phyloP scores from a whole-genome alignment of 2,888 invertebrate species.

The Pomacea canaliculata region DNA sequence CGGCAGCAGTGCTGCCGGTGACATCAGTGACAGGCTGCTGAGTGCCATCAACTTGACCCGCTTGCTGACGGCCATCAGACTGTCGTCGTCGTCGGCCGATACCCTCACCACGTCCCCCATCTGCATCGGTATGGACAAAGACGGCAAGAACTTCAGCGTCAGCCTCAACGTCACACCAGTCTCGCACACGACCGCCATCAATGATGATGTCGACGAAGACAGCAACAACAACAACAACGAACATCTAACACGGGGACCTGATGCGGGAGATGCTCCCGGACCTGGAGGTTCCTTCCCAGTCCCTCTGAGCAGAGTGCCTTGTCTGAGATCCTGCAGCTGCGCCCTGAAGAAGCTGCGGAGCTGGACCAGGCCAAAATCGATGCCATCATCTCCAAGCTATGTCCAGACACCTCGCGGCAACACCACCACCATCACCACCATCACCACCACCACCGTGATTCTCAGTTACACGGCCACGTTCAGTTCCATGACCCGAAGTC shows the following conservation, averaged over 20 bases:
- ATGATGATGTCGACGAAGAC: neutral
- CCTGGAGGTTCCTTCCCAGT: slow-evolving; percentile 16
- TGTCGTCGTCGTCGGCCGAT: slow-evolving; percentile 24
- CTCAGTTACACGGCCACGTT: neutral
- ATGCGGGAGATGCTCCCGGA: too few species aligned
- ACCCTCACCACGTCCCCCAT: slow-evolving; percentile 22
- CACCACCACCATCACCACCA: neutral
- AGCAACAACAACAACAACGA: neutral
- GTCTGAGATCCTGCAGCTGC: slow-evolving; percentile 15
- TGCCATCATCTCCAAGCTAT: slow-evolving; percentile 13
- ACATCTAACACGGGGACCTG: too few species aligned
- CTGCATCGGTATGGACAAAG: slow-evolving; percentile 10
- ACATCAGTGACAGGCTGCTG: slow-evolving; percentile 25
- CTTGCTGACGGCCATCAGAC: slow-evolving; percentile 18
- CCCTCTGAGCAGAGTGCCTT: slow-evolving; percentile 15
- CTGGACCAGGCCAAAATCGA: slow-evolving; percentile 20
- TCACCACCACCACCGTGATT: too few species aligned
- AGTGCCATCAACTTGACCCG: slow-evolving; percentile 25
- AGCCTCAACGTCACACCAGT: slow-evolving; percentile 18
- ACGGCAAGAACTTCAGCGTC: slow-evolving; percentile 19
- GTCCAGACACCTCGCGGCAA: slow-evolving; percentile 7
- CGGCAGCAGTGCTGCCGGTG: neutral
- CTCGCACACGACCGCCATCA: neutral
- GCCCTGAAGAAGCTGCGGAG: slow-evolving; percentile 16
- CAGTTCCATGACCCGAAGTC: neutral